Evolutionary conservation across 1,140 invertebrate genomes (phyloP).

Genomic region (Anastrepha ludens): DNA sequence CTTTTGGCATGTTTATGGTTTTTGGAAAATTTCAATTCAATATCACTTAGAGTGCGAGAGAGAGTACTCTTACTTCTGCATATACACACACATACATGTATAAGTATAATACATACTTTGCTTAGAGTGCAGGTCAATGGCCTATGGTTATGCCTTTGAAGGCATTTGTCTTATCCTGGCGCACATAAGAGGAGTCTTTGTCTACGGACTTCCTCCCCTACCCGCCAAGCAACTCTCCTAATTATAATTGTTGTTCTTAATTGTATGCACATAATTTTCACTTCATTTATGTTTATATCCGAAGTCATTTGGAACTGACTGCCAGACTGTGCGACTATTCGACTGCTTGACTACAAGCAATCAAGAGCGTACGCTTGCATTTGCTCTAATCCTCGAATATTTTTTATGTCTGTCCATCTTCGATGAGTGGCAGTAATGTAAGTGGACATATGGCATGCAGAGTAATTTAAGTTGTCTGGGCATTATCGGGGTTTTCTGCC

Average conservation of each 20-base stretch:
- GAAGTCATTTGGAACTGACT: background rate
- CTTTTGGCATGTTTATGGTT: constrained; percentile 19
- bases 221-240: background rate
- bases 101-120: background rate
- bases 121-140: background rate
- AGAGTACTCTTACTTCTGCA: no score
- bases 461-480: constrained; percentile 23
- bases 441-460: constrained; percentile 43
- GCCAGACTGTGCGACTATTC: background rate
- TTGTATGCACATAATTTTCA: constrained; percentile 44
- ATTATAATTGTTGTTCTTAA: constrained; percentile 23
- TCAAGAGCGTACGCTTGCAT: constrained; percentile 34
- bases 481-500: constrained; percentile 18
- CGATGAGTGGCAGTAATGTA: constrained; percentile 18
- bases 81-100: no score
- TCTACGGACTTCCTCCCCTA: no score
- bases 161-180: background rate
- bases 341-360: background rate
- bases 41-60: no score
- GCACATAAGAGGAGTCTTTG: background rate
- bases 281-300: background rate
- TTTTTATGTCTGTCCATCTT: background rate
- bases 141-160: background rate
- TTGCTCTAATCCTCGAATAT: constrained; percentile 1
- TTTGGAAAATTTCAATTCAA: constrained; percentile 45